Evolutionary conservation across 2,797 vertebrate species (phyloP), one percentile per base, ranked within the genome.

Genomic region (Poecilia picta): DNA sequence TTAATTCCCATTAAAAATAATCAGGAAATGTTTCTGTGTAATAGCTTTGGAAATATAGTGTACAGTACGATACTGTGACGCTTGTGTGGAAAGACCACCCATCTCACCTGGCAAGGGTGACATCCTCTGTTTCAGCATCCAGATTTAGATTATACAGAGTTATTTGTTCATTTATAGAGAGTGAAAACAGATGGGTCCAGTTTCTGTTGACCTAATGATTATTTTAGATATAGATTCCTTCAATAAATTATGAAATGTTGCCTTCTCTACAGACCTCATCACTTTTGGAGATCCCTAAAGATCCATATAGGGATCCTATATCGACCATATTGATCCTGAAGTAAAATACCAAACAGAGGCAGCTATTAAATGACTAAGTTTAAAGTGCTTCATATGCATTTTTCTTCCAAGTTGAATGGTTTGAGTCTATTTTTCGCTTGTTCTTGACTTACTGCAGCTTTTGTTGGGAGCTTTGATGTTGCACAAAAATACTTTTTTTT

Each of bases 11-110:
- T 41, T 46, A 82, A 25, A 6, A 33, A 83, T 83, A 45, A 90
- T 81, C 73, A 8, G 46, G 51, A 80, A 82, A 83, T 55, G 77
- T 82, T 79, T 77, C 81, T 83, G 45, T 78, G 41, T 71, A 4
- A 0, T 74, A 5, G 80, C 83, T 88, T 88, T 89, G 62, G 62
- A 77, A 77, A 85, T 80, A 84, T 73, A 20, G 28, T 49, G 71
- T 33, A 72, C 79, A 84, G 74, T 53, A 73, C 74, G 62, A 72
- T 33, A 79, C 49, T 84, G 76, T 80, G 33, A 78, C 77, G 18
- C 10, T 49, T 59, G 70, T 16, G 55, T 77, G 47, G 77, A 82
- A 71, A 81, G 83, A 85, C 88, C 87, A 89, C 86, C 88, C 85
- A 73, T 79, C 74, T 25, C 75, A 85, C 81, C 73, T 72, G 76